A percentile compares a stretch with the other conserved stretches of the same genome.
These are phyloP conservation scores for Lepidonotus clava DNA, from an alignment of 2,888 invertebrate genomes.

Conservation along the genomic window DNA sequence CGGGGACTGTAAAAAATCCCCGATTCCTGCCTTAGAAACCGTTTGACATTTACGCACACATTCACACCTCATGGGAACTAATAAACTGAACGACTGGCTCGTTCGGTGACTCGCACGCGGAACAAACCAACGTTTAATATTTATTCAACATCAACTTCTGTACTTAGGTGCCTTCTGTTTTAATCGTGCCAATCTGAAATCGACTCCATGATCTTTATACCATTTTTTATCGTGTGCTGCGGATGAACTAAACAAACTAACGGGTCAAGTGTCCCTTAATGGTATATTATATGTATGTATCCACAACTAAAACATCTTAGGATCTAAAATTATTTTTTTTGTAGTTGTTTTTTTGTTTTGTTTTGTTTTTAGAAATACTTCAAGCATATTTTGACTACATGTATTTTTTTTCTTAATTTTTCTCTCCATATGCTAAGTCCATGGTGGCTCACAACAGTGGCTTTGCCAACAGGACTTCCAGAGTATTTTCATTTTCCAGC, in stretches of 20 bases:
- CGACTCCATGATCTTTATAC: constrained; percentile 10
- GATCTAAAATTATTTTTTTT: constrained; percentile 25
- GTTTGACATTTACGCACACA: neutral
- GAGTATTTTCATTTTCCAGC: neutral
- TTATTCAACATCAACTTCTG: constrained; percentile 31
- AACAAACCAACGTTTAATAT: neutral
- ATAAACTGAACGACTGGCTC: neutral
- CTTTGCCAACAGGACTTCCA: neutral
- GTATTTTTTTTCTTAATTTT: neutral
- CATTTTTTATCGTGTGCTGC: constrained; percentile 5
- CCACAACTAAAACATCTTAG: constrained; percentile 21
- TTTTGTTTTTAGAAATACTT: neutral
- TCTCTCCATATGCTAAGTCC: neutral
- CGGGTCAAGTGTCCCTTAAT: neutral
- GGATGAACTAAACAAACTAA: constrained; percentile 20
- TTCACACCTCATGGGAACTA: constrained; percentile 10
- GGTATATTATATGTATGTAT: too few species aligned
- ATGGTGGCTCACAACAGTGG: neutral
- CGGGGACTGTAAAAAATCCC: constrained; percentile 17
- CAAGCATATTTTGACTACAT: constrained; percentile 31
- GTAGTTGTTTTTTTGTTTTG: neutral
- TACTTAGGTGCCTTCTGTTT: neutral
- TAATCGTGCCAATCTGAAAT: neutral
- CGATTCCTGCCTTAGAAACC: neutral
- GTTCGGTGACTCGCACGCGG: neutral